These are phyloP conservation scores for Anser brachyrhynchus DNA, from an alignment of 2,113 vertebrate genomes.

Conservation along the genomic window DNA sequence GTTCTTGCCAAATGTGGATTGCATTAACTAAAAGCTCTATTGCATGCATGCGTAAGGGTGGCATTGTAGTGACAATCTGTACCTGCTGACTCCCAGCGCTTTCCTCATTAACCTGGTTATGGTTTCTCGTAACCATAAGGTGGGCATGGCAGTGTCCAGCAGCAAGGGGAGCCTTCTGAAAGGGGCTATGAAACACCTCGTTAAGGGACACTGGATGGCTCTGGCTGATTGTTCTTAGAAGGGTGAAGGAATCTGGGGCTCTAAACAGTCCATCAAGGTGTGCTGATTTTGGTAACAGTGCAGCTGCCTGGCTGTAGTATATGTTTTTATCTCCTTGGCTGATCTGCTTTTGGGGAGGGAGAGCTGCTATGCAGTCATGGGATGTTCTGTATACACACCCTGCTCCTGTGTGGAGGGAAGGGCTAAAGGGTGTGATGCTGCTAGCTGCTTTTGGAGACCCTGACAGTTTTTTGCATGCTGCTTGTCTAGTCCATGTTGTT, in stretches of 20 bases:
- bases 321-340: neutral
- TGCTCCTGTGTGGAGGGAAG: no score
- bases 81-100: neutral
- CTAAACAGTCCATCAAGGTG: neutral
- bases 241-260: neutral
- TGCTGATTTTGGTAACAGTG: neutral
- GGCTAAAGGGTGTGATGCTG: neutral
- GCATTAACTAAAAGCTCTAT: neutral
- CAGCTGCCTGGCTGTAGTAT: neutral
- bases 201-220: neutral
- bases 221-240: neutral
- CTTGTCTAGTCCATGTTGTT: neutral
- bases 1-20: neutral
- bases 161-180: neutral
- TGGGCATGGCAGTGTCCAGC: neutral
- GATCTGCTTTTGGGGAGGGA: no score
- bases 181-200: neutral
- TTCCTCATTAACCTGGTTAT: neutral
- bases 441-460: neutral
- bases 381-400: neutral
- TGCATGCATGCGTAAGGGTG: accelerated
- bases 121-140: no score
- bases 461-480: neutral
- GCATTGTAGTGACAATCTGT: accelerated
- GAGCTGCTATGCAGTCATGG: accelerated